A percentile compares a stretch with the other conserved stretches of the same genome.
These are phyloP conservation scores for Radopholus similis DNA, from an alignment of 1,140 invertebrate species.

Conservation along the genomic window DNA sequence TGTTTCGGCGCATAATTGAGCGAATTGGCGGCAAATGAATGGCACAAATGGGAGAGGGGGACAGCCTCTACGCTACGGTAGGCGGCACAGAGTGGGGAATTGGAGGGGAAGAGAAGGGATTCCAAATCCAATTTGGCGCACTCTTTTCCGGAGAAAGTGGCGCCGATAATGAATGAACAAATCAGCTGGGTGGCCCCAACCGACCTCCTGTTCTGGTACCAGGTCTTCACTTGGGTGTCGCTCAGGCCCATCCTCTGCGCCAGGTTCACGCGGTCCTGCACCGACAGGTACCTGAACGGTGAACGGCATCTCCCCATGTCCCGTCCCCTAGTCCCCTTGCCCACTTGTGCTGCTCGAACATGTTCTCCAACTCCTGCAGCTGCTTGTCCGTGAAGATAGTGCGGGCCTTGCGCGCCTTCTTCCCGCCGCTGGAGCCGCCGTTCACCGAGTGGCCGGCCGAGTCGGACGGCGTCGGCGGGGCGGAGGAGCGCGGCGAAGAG, in stretches of 20 bases:
- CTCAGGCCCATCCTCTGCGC: slow-evolving; percentile 89
- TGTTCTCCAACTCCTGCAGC: slow-evolving; percentile 82
- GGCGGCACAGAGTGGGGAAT: not conserved
- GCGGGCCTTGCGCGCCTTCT: slow-evolving; percentile 92
- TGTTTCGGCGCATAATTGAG: slow-evolving; percentile 18
- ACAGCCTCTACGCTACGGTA: too few species aligned
- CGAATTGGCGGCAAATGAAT: not conserved
- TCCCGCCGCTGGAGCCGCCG: slow-evolving; percentile 61
- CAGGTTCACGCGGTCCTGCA: slow-evolving; percentile 95
- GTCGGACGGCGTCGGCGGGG: not conserved
- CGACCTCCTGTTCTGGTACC: slow-evolving; percentile 97
- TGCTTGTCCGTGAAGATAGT: slow-evolving; percentile 98
- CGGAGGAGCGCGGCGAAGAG: not conserved
- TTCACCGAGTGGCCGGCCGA: not conserved
- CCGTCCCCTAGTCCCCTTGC: not conserved
- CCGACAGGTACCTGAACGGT: slow-evolving; percentile 74
- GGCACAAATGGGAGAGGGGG: too few species aligned
- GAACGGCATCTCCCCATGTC: not conserved
- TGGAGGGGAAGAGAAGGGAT: not conserved
- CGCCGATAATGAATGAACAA: not conserved
- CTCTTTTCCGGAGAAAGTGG: not conserved
- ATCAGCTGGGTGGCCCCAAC: slow-evolving; percentile 50
- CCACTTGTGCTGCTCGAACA: slow-evolving; percentile 87
- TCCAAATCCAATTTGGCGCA: not conserved
- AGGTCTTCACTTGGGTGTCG: slow-evolving; percentile 98